Evolutionary conservation across 2,797 vertebrate genomes (phyloP), one percentile per base, ranked within the genome.

Genomic region (Neopelma chrysocephalum): DNA sequence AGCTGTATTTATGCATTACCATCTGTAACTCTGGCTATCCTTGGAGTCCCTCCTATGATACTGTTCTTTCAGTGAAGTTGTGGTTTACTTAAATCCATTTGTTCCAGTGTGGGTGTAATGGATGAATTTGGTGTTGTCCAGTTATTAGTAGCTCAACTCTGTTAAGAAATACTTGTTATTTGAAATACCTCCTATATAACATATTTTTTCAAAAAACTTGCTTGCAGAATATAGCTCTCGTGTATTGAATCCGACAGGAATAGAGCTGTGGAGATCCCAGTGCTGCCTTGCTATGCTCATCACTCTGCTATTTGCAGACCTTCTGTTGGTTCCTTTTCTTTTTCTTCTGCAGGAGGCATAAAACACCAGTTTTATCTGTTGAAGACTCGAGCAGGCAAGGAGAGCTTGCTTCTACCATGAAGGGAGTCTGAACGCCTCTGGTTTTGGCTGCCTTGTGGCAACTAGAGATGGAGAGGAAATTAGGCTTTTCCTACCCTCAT

Each of bases 51-150:
- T 65, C 5, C 8, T 53, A 45, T 40, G 61, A 53, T n/a, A 48
- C 45, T 12, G 0, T 27, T 58, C 20, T 47, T 51, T 29, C 36
- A 0, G 1, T 64, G 45, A 61, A 84, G 29, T 26, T 1, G 0
- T 31, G 50, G 18, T 27, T 11, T 18, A 16, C 53, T 27, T 56
- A 29, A 81, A 71, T 71, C 51, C 9, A 6, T 19, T 13, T 54
- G 38, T 76, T 40, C 26, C 50, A 34, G 14, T 58, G 16, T 54
- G 42, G 62, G 9, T 7, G 1, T 29, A 45, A 48, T 40, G 43
- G 20, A 29, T 88, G 57, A 45, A 60, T 68, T 86, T 3, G 7
- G 7, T 50, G 9, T 47, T 86, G 36, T 16, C 34, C 50, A 38
- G 18, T 66, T 80, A 26, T 12, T 36, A 73, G 15, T 45, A 20